Evolutionary conservation across 2,113 vertebrate genomes (phyloP).

Genomic region (Laticauda laticaudata): DNA sequence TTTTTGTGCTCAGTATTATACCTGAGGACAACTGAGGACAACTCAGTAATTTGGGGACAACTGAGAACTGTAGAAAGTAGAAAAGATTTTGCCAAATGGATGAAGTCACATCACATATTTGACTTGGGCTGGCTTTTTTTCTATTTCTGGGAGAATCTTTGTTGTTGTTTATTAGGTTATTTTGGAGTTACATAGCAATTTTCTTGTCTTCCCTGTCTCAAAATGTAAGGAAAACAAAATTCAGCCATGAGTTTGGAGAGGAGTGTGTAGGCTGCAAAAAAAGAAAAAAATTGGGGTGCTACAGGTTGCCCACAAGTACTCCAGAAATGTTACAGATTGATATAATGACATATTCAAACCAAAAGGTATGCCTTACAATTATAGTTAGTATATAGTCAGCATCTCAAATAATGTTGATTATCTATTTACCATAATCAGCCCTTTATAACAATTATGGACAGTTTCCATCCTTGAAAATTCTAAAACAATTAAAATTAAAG

Average conservation of each 20-base stretch:
- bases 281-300: background rate
- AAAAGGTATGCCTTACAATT: conserved; percentile 2
- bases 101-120: background rate
- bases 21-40: background rate
- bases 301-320: background rate
- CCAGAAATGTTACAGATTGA: background rate
- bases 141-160: background rate
- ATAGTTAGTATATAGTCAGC: background rate
- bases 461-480: background rate
- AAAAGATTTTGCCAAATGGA: background rate
- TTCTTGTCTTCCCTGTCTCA: background rate
- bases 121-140: background rate
- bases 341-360: conserved; percentile 30
- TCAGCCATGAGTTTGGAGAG: background rate
- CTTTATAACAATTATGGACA: background rate
- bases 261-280: background rate
- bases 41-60: background rate
- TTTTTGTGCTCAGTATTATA: background rate
- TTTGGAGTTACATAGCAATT: background rate
- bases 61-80: background rate
- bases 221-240: background rate
- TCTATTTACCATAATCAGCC: background rate
- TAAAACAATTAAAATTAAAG: background rate
- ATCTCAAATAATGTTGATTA: background rate
- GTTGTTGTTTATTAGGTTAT: background rate